Base-by-base conservation (phyloP, 2,797 vertebrate genomes). In the Pogonophryne albipinna region DNA sequence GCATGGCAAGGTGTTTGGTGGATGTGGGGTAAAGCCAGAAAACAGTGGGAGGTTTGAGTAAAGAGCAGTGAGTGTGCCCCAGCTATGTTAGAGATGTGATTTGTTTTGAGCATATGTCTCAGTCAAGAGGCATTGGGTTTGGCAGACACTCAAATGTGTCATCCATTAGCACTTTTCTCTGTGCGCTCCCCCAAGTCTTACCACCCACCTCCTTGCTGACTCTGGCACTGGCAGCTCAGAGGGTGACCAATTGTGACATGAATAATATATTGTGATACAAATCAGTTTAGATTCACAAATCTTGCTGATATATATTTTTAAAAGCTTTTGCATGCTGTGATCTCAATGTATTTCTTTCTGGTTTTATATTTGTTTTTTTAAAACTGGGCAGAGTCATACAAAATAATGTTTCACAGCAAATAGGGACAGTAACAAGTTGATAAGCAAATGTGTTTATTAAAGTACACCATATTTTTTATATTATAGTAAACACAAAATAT, bases 41-140 rank as follows among this genome's bases (percentile, higher is more conserved):
- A 57, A 65, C 70, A 63, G 74, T 44, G 45, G 61, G 72, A 76
- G 68, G 57, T 66, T 76, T 79, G 71, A 74, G 69, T 79, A 56
- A 76, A 76, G 60, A 66, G 71, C 78, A 62, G 64, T n/a, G 49
- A 78, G 72, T 62, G 76, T 58, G 78, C 58, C 71, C 23, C 57
- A 83, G 66, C 79, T 80, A 70, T 76, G 76, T 81, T 87, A 90
- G 74, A 84, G 57, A 82, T 74, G 66, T 88, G 85, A 86, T 91
- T 91, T 88, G 72, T 90, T 84, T 79, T 71, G 67, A 87, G 66
- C 89, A 92, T 86, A 88, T 87, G 86, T 85, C 86, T 85, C 52
- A 63, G 82, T 91, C 76, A 80, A 87, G 83, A 83, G 74, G 76
- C 73, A 41, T 7, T 51, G 71, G 63, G 55, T 68, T 74, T 76